Evolutionary conservation across 2,888 invertebrate species (phyloP), one percentile per base, ranked within the genome.

Genomic region (Polyploca ridens): DNA sequence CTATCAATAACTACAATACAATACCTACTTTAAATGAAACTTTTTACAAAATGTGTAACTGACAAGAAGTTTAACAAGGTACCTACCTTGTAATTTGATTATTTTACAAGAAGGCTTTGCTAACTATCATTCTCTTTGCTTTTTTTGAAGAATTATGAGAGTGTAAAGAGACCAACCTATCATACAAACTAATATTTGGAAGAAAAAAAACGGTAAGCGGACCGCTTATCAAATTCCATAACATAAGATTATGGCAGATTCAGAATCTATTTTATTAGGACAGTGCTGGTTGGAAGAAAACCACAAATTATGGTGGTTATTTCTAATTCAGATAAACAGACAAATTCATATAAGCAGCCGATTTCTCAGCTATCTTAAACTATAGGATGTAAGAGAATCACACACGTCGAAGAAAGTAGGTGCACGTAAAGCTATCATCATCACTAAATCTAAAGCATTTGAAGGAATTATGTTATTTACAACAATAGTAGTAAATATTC

Each of bases 381-480:
- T 58, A 38, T 38, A 41, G 8, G n/a, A 41, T 38, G 10, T 61
- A 61, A 27, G 27, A 44, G 61, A 61, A 61, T 14, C 44, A 59
- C 16, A 16, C 64, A 74, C 74, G 69, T 68, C 69, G 61, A 73
- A 69, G 65, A 71, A 69, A 79, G 69, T 73, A 71, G 54, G 54
- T 54, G 54, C 54, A 67, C 66, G 65, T 63, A 70, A 73, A 73
- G 70, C 78, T 71, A 72, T 67, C 70, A 71, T 72, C 67, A 68
- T 70, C 69, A 66, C 72, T 70, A 68, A 14, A 75, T 69, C 68
- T 11, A 62, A 71, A 76, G 74, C 71, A 66, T 75, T 80, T 72
- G 38, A 63, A 64, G 66, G 63, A 69, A 70, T 64, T 69, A 68
- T 62, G 63, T 64, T 64, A 67, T 66, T 63, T 68, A 64, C 61